Evolutionary conservation across 2,113 vertebrate species (phyloP).

Genomic region (Lepidothrix coronata): DNA sequence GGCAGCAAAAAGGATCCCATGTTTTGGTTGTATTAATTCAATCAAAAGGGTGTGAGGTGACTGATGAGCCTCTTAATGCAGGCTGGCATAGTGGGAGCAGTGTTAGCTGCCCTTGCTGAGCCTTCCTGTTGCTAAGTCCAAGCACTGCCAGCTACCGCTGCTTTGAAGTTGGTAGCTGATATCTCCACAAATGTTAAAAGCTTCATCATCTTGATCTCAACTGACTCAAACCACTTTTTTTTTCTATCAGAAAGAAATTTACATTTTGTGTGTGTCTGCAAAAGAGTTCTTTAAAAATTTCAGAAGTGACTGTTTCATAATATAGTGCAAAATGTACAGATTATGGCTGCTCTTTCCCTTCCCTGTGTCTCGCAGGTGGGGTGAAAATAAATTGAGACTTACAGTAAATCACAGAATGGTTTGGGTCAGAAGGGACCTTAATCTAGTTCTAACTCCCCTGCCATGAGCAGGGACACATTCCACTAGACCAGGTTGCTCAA

Average conservation of each 20-base stretch:
- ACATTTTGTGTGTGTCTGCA: background rate
- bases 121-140: fast-evolving
- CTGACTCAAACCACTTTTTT: background rate
- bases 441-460: background rate
- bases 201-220: background rate
- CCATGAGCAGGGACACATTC: background rate
- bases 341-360: background rate
- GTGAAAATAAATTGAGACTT: background rate
- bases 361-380: background rate
- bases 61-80: background rate
- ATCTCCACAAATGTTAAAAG: background rate
- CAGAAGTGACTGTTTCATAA: background rate
- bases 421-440: background rate
- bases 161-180: background rate
- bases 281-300: background rate
- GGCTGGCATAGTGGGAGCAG: background rate
- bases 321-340: background rate
- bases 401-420: background rate
- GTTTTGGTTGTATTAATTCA: background rate
- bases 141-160: background rate
- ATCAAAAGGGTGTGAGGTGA: background rate
- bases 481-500: background rate
- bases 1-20: background rate
- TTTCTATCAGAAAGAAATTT: background rate
- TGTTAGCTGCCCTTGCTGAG: background rate